Evolutionary conservation across 2,888 invertebrate species (phyloP), one percentile per base, ranked within the genome.

Genomic region (Teinopalpus imperialis): DNA sequence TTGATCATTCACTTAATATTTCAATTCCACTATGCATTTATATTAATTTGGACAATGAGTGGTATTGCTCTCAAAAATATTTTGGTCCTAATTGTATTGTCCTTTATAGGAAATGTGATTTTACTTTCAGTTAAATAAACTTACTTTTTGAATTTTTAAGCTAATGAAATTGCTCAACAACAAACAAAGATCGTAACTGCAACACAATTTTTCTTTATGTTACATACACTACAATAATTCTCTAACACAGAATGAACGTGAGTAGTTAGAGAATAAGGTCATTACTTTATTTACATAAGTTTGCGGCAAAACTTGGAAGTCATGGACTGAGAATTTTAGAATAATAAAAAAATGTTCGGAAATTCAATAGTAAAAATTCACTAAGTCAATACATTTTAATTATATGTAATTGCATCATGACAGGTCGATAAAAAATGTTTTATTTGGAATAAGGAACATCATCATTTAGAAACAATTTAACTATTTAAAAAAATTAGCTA

Each of bases 401-500:
- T 46, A 46, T 40, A 18, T 41, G 8, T 40, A 39, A 48, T 31
- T 40, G 48, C 48, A 43, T 47, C 48, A 53, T 58, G 55, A 57
- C 42, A 55, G 57, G 57, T 60, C 59, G 49, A 51, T 56, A 51
- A 49, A 10, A 45, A 46, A 42, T 51, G 61, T 57, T 63, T 68
- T 72, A 70, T 69, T 67, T 61, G 57, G 63, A 63, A 64, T 60
- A 66, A 58, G 64, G 54, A 66, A 68, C 57, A 73, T 73, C 66
- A 70, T 63, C 71, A 71, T 74, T 75, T 74, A 79, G 83, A 74
- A 72, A 80, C 75, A 83, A 85, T 82, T 81, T 72, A 78, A 74
- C 71, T 81, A 81, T 79, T 77, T 78, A 81, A 81, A 78, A 77
- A 67, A 46, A 67, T 75, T 85, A 86, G 87, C 81, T 86, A 86